Evolutionary conservation across 2,888 invertebrate species (phyloP).

Genomic region (Siphlonurus alternatus): DNA sequence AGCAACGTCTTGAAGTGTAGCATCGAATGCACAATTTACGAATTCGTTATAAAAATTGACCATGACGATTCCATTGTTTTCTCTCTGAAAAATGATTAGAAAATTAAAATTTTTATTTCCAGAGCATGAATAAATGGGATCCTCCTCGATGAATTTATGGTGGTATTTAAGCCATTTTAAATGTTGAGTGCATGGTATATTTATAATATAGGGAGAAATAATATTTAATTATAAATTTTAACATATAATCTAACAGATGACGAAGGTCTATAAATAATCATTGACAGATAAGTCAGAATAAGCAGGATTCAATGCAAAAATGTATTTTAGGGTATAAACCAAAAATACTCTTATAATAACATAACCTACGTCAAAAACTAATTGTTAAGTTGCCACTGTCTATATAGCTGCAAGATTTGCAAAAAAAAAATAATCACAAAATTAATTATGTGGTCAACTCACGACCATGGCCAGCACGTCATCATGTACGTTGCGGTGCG

Average conservation of each 20-base stretch:
- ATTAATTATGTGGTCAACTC: slow-evolving; percentile 5
- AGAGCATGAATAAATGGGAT: too few relatives aligned
- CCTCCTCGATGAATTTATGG: too few relatives aligned
- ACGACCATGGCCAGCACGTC: slow-evolving; percentile 23
- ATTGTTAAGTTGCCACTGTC: neutral
- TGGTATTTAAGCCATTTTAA: too few relatives aligned
- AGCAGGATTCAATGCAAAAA: neutral
- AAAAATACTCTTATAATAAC: too few relatives aligned
- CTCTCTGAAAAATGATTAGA: too few relatives aligned
- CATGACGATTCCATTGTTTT: slow-evolving; percentile 27
- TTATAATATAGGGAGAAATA: too few relatives aligned
- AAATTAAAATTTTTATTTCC: too few relatives aligned
- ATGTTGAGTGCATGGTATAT: too few relatives aligned
- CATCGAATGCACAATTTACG: slow-evolving; percentile 19
- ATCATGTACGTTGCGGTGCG: slow-evolving; percentile 28
- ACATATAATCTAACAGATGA: too few relatives aligned
- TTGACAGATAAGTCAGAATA: neutral
- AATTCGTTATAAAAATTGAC: slow-evolving; percentile 24
- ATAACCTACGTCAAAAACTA: neutral
- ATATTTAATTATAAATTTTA: neutral
- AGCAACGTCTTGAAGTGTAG: slow-evolving; percentile 22
- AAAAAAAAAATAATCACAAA: neutral
- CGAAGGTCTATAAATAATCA: too few relatives aligned
- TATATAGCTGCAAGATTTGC: too few relatives aligned
- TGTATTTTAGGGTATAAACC: too few relatives aligned